Percentiles rank a stretch among this genome's conserved stretches.
Evolutionary conservation across 2,888 invertebrate genomes (phyloP).

Genomic region (Molorchus minor): DNA sequence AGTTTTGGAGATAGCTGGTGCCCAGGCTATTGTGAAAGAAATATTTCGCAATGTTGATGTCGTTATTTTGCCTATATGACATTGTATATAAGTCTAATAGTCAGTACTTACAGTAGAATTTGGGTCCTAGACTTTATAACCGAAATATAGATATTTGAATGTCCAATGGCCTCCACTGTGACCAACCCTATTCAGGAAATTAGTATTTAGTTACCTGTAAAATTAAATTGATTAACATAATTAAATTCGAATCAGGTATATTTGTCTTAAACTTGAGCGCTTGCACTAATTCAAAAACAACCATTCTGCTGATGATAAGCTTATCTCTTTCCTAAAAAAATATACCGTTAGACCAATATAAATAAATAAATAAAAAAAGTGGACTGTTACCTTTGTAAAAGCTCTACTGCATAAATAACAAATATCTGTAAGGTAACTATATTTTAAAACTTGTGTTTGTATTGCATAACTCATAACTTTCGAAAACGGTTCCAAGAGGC

Average conservation of each 20-base stretch:
- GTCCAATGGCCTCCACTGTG: too few relatives aligned
- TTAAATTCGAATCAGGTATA: conserved; percentile 93
- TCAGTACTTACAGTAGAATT: too few relatives aligned
- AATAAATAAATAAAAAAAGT: too few relatives aligned
- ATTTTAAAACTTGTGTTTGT: conserved; percentile 85
- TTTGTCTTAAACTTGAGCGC: conserved; percentile 94
- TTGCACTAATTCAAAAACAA: conserved; percentile 94
- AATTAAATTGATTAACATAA: conserved; percentile 88
- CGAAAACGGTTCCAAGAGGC: conserved; percentile 92
- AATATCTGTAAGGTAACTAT: conserved; percentile 83
- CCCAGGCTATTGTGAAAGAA: too few relatives aligned
- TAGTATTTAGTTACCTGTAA: conserved; percentile 77
- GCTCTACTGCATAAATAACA: conserved; percentile 90
- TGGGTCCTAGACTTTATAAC: too few relatives aligned
- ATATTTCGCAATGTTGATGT: too few relatives aligned
- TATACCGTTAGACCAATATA: background rate
- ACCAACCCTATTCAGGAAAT: too few relatives aligned
- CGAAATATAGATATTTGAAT: too few relatives aligned
- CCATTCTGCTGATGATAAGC: conserved; percentile 87
- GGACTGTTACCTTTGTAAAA: conserved; percentile 74
- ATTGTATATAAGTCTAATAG: too few relatives aligned
- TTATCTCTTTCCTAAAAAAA: conserved; percentile 86
- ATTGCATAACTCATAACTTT: conserved; percentile 94
- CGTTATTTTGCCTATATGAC: too few relatives aligned
- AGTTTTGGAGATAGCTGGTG: too few relatives aligned